Base-by-base conservation (phyloP, 2,888 invertebrate genomes). In the Rhaphigaster nebulosa region DNA sequence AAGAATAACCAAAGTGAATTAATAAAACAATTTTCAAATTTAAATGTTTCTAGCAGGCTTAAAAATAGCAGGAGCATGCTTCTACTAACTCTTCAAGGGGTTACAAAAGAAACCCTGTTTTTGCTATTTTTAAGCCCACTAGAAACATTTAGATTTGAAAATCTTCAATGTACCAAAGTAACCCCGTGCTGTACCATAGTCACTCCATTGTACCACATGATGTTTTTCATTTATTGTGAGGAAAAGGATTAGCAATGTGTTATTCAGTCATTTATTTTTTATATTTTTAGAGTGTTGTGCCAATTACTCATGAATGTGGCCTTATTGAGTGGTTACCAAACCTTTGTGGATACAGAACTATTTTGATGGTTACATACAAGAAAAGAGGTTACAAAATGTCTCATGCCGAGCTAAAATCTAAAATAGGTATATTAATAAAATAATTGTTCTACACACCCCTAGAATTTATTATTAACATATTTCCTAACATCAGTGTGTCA, bases 311-410 rank as follows among this genome's bases (percentile, higher is more conserved):
- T 94, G 97, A 98, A 93, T 98, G 99, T 93, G 99, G 99, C 0
- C 94, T 99, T 90, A 96, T 99, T 90, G 99, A 99, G 94, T 99
- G 99, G 99, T 96, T 99, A 65, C 97, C 97, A 0, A 97, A 99
- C 94, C 95, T 99, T 52, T 94, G 96, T 18, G 97, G 89, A 76
- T 94, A 97, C 65, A 95, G 98, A 88, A 95, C 95, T 1, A 95
- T 97, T 87, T 93, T 98, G 88, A 94, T 95, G 93, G 94, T 70
- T n/a, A 70, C 91, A n/a, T 92, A 91, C 90, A 84, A 84, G 45
- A 84, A 84, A 84, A 91, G 87, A 87, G 87, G 87, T 38, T 87
- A 52, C 20, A 52, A 41, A 87, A 50, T 54, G 29, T 34, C 52
- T 50, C 87, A 87, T 87, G n/a, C 12, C 8, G 87, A 87, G 18